Base-by-base conservation (phyloP, 2,113 vertebrate species). In the Dasyprocta punctata region DNA sequence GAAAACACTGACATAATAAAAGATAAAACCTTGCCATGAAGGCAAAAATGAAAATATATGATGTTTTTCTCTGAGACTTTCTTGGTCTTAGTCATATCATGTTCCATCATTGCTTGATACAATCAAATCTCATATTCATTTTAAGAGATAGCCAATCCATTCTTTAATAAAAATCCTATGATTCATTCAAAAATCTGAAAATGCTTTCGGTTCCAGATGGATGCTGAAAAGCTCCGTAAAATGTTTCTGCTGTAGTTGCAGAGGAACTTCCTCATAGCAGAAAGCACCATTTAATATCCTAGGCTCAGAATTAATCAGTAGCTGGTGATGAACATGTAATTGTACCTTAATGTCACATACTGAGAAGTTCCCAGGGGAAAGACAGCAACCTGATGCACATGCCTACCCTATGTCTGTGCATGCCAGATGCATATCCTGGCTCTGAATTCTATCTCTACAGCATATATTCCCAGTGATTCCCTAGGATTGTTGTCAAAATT, bases 111-210 rank as follows among this genome's bases (percentile, higher is more conserved):
- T 87, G 73, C 61, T 97, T 95, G 94, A 96, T 93, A 90, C 77
- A 82, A 94, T 96, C 60, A 54, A 94, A 65, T 92, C 36, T 86
- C 81, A 78, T 93, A 94, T 71, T 93, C 47, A 90, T 96, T 89
- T 95, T 82, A 92, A 96, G 86, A 92, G 82, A 94, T 92, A 96
- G 83, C 54, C 69, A 95, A 87, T 17, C 7, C 75, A 89, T 54
- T 20, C 58, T 95, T 97, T 90, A 95, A 97, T 95, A 86, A 92
- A 77, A 96, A 96, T 54, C 95, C 38, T 81, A 36, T 65, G 60
- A 96, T 83, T 96, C 75, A 83, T 90, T 97, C 9, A 94, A 96
- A 95, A 92, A 41, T 17, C 49, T 44, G 19, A 92, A 86, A 86
- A 89, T 71, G 3, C 30, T 75, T 94, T 93, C 49, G 54, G 13